Evolutionary conservation across 2,113 vertebrate genomes (phyloP).

Genomic region (Nerophis lumbriciformis): DNA sequence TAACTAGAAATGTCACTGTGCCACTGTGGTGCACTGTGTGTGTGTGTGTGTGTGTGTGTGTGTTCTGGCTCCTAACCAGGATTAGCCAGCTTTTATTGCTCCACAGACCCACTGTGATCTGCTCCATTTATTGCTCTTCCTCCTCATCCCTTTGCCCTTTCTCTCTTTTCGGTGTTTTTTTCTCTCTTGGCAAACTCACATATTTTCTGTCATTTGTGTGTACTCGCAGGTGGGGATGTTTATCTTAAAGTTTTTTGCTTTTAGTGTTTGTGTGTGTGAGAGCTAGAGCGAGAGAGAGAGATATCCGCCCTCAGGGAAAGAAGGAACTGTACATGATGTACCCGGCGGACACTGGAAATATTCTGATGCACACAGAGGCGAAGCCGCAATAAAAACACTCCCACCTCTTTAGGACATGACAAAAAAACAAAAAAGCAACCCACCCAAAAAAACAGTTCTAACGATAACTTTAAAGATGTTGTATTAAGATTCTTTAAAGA

Average conservation of each 20-base stretch:
- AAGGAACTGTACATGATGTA: conserved; percentile 45
- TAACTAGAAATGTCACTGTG: conserved; percentile 65
- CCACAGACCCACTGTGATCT: conserved; percentile 39
- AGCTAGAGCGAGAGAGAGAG: neutral
- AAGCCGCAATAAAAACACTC: conserved; percentile 19
- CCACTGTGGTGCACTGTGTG: conserved; percentile 32
- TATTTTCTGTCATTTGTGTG: neutral
- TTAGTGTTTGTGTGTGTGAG: conserved; percentile 8
- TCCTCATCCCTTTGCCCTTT: conserved; percentile 17
- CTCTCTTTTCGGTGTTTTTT: conserved; percentile 14
- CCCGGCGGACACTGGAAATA: conserved; percentile 42
- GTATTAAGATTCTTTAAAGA: too few species aligned
- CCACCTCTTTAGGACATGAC: neutral
- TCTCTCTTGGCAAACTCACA: conserved; percentile 8
- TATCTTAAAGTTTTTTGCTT: conserved; percentile 10
- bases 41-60: conserved; percentile 25
- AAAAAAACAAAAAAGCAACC: too few species aligned
- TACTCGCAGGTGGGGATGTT: neutral
- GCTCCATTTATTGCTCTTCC: conserved; percentile 25
- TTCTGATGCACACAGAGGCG: conserved; percentile 36
- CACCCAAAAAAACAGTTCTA: neutral
- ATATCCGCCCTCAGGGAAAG: conserved; percentile 9
- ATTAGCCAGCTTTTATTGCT: conserved; percentile 53
- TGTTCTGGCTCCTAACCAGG: conserved; percentile 49
- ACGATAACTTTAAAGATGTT: too few species aligned